A percentile compares a stretch with the other conserved stretches of the same genome.
These are phyloP conservation scores for Ochropacha duplaris DNA, from an alignment of 2,888 invertebrate species.

Conservation along the genomic window DNA sequence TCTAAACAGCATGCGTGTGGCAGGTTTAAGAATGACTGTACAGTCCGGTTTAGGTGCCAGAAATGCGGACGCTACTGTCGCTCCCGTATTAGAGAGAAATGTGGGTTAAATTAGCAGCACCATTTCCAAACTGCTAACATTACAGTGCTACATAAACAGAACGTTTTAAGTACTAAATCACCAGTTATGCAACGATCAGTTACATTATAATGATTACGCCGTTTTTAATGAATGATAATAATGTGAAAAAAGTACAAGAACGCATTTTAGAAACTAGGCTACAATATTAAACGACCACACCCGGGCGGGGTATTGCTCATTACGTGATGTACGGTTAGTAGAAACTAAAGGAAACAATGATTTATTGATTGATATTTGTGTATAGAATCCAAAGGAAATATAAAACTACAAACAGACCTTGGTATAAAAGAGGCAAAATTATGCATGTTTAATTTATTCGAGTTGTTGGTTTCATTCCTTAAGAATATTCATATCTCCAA, in stretches of 20 bases:
- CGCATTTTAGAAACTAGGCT: conserved; percentile 51
- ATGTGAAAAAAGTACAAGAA: conserved; percentile 24
- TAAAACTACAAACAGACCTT: no score
- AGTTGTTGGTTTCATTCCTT: no score
- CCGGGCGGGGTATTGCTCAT: conserved; percentile 20
- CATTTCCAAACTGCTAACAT: no score
- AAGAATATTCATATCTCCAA: no score
- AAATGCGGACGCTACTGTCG: no score
- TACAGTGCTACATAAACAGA: neutral
- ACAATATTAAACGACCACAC: conserved; percentile 50
- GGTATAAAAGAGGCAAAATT: no score
- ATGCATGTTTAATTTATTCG: no score
- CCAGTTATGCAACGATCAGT: conserved; percentile 3
- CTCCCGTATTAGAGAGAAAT: no score
- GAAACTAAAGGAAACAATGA: neutral
- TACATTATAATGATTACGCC: conserved; percentile 9
- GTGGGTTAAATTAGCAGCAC: no score
- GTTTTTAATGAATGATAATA: conserved; percentile 23
- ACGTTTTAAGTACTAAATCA: neutral
- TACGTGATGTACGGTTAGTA: neutral
- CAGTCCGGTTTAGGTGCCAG: no score
- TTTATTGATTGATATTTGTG: neutral
- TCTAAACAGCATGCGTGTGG: no score
- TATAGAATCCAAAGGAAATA: neutral
- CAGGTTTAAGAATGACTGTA: no score